Base-by-base conservation (phyloP, 2,113 vertebrate species). In the Tachysurus fulvidraco region DNA sequence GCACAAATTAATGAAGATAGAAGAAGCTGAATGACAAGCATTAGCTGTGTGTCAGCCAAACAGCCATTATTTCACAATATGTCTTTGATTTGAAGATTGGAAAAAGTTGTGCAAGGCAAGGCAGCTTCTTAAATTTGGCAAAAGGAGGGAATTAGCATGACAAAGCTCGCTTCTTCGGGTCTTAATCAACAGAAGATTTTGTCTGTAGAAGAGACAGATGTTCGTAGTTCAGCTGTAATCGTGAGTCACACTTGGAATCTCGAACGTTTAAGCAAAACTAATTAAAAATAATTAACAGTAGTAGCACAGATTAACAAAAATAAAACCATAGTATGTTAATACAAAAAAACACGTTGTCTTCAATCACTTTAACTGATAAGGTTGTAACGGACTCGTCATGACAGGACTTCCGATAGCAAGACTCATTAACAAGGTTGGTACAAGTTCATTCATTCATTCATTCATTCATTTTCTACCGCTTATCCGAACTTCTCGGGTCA, bases 11-110 rank as follows among this genome's bases (percentile, higher is more conserved):
- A 95, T 90, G 91, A 93, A 94, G 94, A 94, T 23, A 86, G 93
- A 95, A 92, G 64, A 91, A 89, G 93, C 92, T 89, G 85, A 91
- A 91, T 90, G 93, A 89, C 74, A 83, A 80, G 64, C 85, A 87
- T 91, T 96, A 94, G 94, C 94, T 94, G 86, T 79, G 64, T 87
- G 93, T 96, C 95, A 94, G 94, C 92, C 93, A 91, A 93, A 94
- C 92, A 92, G 92, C 94, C 95, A 86, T 95, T 95, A 94, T 95
- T 96, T 95, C 93, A 94, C 93, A 96, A 93, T 95, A 93, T 95
- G 94, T 92, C 92, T 95, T 94, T 95, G 93, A 94, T 95, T 95
- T 93, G 91, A 96, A 94, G 92, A 93, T 93, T 93, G 92, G 92
- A 91, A 93, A 86, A 87, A 94, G 89, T 91, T 92, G 93, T 93